These are phyloP conservation scores for Edolisoma coerulescens DNA, from an alignment of 2,113 vertebrate species.

Conservation along the genomic window DNA sequence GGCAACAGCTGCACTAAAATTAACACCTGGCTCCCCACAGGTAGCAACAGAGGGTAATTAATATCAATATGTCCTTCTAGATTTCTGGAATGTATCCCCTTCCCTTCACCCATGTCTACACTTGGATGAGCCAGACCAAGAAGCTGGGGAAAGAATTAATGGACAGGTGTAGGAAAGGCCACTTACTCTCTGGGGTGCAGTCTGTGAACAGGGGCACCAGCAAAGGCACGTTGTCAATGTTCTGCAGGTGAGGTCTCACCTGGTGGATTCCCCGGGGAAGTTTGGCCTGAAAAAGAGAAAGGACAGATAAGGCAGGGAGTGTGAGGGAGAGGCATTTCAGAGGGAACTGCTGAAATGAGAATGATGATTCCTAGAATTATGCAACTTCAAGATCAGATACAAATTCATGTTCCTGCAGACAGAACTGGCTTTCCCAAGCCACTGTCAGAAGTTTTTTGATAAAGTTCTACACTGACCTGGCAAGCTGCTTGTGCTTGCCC, in stretches of 20 bases:
- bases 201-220: slow-evolving; percentile 97
- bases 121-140: neutral
- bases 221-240: slow-evolving; percentile 98
- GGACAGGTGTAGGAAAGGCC: neutral
- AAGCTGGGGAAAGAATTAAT: neutral
- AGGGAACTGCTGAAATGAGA: neutral
- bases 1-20: neutral
- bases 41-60: neutral
- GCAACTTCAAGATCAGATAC: neutral
- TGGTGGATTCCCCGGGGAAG: slow-evolving; percentile 97
- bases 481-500: neutral
- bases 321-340: neutral
- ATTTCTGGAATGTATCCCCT: neutral
- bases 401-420: neutral
- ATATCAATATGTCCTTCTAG: neutral
- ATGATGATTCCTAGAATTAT: neutral
- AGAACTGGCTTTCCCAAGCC: neutral
- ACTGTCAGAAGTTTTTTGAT: neutral
- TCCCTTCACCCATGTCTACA: neutral
- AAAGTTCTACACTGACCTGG: neutral
- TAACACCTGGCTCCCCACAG: neutral
- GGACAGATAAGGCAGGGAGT: neutral
- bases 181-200: slow-evolving; percentile 96
- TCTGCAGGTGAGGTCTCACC: slow-evolving; percentile 95
- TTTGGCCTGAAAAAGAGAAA: slow-evolving; percentile 83